A percentile compares a stretch with the other conserved stretches of the same genome.
These are phyloP conservation scores for Spodoptera litura DNA, from an alignment of 1,140 invertebrate genomes.

Conservation along the genomic window DNA sequence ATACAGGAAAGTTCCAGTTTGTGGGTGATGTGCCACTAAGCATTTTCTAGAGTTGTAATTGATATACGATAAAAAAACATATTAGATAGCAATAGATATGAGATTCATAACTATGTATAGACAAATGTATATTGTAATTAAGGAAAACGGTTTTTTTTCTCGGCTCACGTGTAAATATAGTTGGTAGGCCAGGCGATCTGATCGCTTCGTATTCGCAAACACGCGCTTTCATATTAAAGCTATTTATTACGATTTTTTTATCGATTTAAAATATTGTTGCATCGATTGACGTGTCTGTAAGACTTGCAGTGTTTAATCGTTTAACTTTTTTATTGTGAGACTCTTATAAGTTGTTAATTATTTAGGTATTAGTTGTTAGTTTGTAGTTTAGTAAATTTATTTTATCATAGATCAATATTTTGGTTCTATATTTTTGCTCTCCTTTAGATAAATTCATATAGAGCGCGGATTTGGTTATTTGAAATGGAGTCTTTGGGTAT, in stretches of 20 bases:
- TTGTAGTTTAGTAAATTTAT: constrained; percentile 59
- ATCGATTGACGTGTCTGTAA: constrained; percentile 61
- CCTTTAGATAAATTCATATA: constrained; percentile 25
- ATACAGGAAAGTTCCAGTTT: constrained; percentile 49
- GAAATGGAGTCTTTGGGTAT: neutral
- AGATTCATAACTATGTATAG: constrained; percentile 72
- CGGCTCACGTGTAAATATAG: constrained; percentile 82
- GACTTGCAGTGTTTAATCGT: constrained; percentile 60
- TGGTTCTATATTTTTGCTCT: constrained; percentile 48
- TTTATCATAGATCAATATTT: constrained; percentile 54
- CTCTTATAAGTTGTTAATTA: constrained; percentile 57
- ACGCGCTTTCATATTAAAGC: constrained; percentile 54
- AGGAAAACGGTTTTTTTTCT: constrained; percentile 58
- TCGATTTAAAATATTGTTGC: constrained; percentile 67
- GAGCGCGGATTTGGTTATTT: constrained; percentile 37
- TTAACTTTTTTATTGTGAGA: constrained; percentile 51
- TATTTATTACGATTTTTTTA: constrained; percentile 56
- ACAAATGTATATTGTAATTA: constrained; percentile 73
- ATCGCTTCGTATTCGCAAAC: constrained; percentile 62
- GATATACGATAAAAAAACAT: constrained; percentile 51
- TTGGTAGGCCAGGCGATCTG: constrained; percentile 70
- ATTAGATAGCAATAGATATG: constrained; percentile 68
- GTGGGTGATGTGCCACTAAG: constrained; percentile 45
- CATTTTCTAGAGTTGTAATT: constrained; percentile 51
- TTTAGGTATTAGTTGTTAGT: constrained; percentile 55